Evolutionary conservation across 2,113 vertebrate species (phyloP), one percentile per base, ranked within the genome.

Genomic region (Rhodinocichla rosea): DNA sequence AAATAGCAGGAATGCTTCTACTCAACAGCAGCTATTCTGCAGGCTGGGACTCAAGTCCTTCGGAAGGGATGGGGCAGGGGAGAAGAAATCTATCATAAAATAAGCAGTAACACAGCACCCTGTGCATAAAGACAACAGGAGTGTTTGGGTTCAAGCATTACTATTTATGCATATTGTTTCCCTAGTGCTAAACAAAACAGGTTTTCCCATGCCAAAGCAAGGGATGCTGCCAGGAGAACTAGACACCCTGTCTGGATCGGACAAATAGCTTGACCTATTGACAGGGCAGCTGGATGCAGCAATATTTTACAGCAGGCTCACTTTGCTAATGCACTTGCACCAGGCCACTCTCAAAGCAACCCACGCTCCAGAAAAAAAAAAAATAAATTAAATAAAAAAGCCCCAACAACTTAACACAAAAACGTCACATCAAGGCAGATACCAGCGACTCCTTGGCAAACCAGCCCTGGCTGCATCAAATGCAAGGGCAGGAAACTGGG

Each of bases 121-220:
- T 7, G 1, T 42, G 53, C 94, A 59, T 83, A 84, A 95, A 87
- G 92, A 89, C 85, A 96, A 82, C 91, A 94, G 96, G 96, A 97
- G 94, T 94, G 93, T 47, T 91, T 90, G 76, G 97, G 98, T 98
- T 98, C 95, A 96, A 95, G 98, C 98, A 99, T 98, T 98, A 98
- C 98, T 99, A 98, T 98, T 98, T 97, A 97, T 97, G 98, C 96
- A 97, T 97, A 98, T 97, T 96, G 97, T 98, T 98, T 98, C 98
- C 97, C 98, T 89, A 98, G 98, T 76, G 95, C 98, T 99, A 99
- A 99, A 99, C 98, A 99, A 91, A 98, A 97, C 94, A 96, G 96
- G 96, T 97, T 97, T 99, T 99, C 99, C 98, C 98, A 99, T 98
- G 98, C 98, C 98, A 98, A 97, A 96, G 92, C 24, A 1, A 96